Conservation (phyloP, 2,888 invertebrate species). For the Helicoverpa assulta region DNA sequence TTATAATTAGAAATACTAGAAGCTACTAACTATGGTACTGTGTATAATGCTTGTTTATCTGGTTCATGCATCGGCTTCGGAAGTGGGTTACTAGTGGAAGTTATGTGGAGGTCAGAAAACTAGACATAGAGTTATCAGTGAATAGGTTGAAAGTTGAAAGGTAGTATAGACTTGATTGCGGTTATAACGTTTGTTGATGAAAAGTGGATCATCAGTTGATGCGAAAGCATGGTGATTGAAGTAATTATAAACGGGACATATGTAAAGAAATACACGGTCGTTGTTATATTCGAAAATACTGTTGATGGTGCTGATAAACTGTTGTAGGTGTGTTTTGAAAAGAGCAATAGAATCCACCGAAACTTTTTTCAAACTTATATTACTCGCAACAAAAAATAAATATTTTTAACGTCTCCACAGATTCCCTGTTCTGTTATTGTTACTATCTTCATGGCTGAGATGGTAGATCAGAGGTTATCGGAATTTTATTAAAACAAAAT, state of each 20-base stretch:
- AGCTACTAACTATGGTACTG: not conserved
- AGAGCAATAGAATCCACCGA: too few species aligned
- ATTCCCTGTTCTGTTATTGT: slow-evolving; percentile 47
- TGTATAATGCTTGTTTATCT: slow-evolving; percentile 34
- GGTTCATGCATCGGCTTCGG: slow-evolving; percentile 12
- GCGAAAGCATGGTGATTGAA: too few species aligned
- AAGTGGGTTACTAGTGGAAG: slow-evolving; percentile 47
- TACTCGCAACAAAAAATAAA: not conserved
- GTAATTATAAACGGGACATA: too few species aligned
- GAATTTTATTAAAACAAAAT: slow-evolving; percentile 54
- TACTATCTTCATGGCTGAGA: slow-evolving; percentile 43
- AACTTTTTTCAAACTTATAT: not conserved
- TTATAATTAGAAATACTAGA: not conserved
- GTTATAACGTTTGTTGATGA: not conserved
- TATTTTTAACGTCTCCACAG: slow-evolving; percentile 33
- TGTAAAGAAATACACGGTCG: too few species aligned
- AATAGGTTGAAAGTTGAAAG: slow-evolving; percentile 25
- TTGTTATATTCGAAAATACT: too few species aligned
- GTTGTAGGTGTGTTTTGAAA: too few species aligned
- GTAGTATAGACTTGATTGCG: slow-evolving; percentile 3
- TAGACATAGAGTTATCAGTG: slow-evolving; percentile 29
- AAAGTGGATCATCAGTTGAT: too few species aligned
- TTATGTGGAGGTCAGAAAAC: slow-evolving; percentile 26
- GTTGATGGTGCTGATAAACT: too few species aligned
- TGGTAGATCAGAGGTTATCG: slow-evolving; percentile 57